Base-by-base conservation (phyloP, 2,797 vertebrate species). In the Zalophus californianus region DNA sequence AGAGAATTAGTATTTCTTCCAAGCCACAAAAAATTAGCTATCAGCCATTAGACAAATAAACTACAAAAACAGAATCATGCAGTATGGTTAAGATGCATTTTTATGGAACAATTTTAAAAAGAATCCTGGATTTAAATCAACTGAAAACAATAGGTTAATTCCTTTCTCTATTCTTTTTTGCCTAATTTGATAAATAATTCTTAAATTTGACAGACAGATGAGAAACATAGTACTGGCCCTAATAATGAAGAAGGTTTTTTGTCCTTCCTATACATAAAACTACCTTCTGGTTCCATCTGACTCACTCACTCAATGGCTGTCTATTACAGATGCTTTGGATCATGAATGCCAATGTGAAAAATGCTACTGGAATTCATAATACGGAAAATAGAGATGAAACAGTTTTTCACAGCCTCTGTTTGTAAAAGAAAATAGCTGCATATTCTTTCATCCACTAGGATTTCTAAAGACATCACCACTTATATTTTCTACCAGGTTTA, bases 1-100 rank as follows among this genome's bases (percentile, higher is more conserved):
- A 94, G 86, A 96, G 9, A 98, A 97, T 98, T 97, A 98, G 92
- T 97, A 97, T 60, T 98, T 96, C 91, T 95, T 14, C 89, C 2
- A 88, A 56, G 95, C 78, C 93, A 97, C 97, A 78, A 90, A 4
- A 75, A 85, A 96, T 92, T 93, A 86, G 25, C 85, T 85, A 27
- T 96, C 50, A 97, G 48, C 64, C 84, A 93, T 56, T 12, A 97
- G 79, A 89, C 35, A 95, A 75, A 90, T 27, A 62, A 85, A 93
- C 66, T 64, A 90, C 35, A 86, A 93, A 96, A 90, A 83, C 68
- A 89, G 52, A 97, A 97, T 86, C 90, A 96, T 88, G 58, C 58
- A 85, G 20, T 62, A 95, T 4, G 95, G 70, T 56, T 78, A 96
- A 56, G 52, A 93, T 70, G 80, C 21, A 95, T 86, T 88, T 90